Evolutionary conservation across 1,140 invertebrate genomes (phyloP).

Genomic region (Pseudomyrmex sp.): DNA sequence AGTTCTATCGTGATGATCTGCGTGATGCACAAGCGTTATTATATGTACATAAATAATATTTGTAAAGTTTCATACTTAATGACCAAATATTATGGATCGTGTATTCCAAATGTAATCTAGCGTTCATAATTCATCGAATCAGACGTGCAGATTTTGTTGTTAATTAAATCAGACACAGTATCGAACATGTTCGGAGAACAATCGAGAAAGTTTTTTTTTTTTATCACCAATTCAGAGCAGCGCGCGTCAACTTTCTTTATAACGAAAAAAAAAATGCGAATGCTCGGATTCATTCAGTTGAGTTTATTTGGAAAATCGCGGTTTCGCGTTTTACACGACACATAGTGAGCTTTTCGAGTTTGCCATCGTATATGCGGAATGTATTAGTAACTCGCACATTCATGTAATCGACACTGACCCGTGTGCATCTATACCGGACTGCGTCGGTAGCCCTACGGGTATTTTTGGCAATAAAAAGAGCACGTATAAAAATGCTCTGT

Average conservation of each 20-base stretch:
- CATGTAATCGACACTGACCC: slow-evolving; percentile 65
- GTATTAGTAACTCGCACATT: slow-evolving; percentile 58
- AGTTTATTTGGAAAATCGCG: slow-evolving; percentile 59
- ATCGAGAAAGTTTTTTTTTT: slow-evolving; percentile 30
- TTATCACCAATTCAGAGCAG: slow-evolving; percentile 40
- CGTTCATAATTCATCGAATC: slow-evolving; percentile 21
- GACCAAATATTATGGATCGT: background rate
- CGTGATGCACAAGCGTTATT: background rate
- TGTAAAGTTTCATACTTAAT: background rate
- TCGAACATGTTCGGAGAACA: slow-evolving; percentile 19
- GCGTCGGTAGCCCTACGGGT: slow-evolving; percentile 42
- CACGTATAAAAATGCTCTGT: slow-evolving; percentile 68
- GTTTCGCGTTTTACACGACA: slow-evolving; percentile 45
- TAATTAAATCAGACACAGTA: slow-evolving; percentile 31
- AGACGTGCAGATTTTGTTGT: slow-evolving; percentile 32
- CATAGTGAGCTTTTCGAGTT: slow-evolving; percentile 47
- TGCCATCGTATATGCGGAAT: slow-evolving; percentile 35
- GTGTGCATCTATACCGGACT: slow-evolving; percentile 17
- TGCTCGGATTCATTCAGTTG: slow-evolving; percentile 42
- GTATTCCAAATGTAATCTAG: slow-evolving; percentile 17
- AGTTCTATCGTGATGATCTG: slow-evolving; percentile 16
- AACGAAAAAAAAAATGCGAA: slow-evolving; percentile 26
- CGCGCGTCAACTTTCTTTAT: slow-evolving; percentile 27
- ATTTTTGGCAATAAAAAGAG: slow-evolving; percentile 68
- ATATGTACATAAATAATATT: too few species aligned